These are phyloP conservation scores for Micronisus gabar DNA, from an alignment of 2,113 vertebrate species.

Conservation along the genomic window DNA sequence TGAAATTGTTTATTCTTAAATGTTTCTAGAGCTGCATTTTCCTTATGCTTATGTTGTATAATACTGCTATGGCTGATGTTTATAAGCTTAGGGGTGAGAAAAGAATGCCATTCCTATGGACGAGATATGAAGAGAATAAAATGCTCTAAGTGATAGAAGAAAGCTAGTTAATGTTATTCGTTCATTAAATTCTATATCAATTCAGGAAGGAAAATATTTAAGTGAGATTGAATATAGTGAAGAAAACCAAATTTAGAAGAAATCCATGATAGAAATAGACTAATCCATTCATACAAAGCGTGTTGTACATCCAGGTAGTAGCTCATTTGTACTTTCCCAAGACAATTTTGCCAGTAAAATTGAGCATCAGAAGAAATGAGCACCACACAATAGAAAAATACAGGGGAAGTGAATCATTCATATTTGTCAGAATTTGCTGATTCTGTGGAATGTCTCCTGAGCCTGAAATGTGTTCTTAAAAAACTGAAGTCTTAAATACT, in stretches of 20 bases:
- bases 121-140: neutral
- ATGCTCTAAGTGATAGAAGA: neutral
- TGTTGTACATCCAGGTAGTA: neutral
- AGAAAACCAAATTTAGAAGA: neutral
- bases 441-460: neutral
- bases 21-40: neutral
- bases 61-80: neutral
- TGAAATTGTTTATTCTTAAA: neutral
- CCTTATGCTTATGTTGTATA: neutral
- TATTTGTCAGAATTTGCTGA: constrained; percentile 20
- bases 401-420: neutral
- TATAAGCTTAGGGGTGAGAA: neutral
- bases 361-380: neutral
- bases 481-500: neutral
- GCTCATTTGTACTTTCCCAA: constrained; percentile 1
- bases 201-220: neutral
- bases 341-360: neutral
- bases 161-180: neutral
- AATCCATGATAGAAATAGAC: neutral
- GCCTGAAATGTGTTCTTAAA: neutral
- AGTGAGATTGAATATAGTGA: neutral
- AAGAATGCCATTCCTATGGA: neutral
- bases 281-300: neutral
- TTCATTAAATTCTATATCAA: neutral
- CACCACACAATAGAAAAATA: neutral